Evolutionary conservation across 2,113 vertebrate species (phyloP).

Genomic region (Muntiacus reevesi): DNA sequence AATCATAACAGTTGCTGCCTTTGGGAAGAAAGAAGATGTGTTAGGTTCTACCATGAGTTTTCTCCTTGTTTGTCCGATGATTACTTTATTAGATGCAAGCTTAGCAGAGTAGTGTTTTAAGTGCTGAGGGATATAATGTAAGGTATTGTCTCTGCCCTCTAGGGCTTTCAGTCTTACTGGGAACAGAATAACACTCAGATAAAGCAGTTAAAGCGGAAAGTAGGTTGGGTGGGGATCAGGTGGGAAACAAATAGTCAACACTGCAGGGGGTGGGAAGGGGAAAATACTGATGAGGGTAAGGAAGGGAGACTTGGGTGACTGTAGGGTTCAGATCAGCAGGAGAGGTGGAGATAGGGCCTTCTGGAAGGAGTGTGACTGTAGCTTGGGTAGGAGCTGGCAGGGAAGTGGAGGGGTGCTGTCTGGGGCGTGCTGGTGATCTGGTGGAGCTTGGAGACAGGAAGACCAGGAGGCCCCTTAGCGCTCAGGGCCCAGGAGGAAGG

Average conservation of each 20-base stretch:
- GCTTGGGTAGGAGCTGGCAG: neutral
- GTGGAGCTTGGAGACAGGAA: neutral
- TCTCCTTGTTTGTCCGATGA: rapidly evolving
- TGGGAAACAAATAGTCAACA: rapidly evolving
- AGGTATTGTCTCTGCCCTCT: neutral
- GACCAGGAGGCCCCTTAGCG: neutral
- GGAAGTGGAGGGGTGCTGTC: neutral
- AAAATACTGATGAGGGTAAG: rapidly evolving
- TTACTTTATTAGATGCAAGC: rapidly evolving
- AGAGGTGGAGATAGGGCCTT: neutral
- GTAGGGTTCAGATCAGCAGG: neutral
- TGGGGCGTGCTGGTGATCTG: neutral
- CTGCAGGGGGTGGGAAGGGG: neutral
- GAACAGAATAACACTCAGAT: neutral
- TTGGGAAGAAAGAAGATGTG: neutral
- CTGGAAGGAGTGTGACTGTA: neutral
- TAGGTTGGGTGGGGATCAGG: rapidly evolving
- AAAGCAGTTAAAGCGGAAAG: neutral
- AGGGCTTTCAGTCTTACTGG: neutral
- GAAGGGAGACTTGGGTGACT: neutral
- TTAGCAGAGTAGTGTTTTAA: neutral
- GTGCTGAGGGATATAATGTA: too few relatives aligned
- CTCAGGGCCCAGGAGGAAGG: neutral
- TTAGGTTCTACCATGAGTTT: rapidly evolving
- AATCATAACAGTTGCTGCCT: rapidly evolving